Percentiles rank a stretch among this genome's conserved stretches.
Conservation (phyloP, 2,888 invertebrate species). For the Cryptophagus acutangulus region DNA sequence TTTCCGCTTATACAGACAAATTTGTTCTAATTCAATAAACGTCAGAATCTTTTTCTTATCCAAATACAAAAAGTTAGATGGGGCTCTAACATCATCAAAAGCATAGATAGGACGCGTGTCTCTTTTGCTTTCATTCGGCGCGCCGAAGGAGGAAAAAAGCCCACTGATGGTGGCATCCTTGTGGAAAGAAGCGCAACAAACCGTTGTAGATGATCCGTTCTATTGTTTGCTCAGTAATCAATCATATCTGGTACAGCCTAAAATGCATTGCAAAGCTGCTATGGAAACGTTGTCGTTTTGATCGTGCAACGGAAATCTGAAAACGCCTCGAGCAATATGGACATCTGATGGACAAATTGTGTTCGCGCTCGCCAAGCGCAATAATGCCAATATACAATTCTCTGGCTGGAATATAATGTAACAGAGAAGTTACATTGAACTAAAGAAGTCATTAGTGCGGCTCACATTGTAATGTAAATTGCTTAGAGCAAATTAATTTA, state of each 20-base stretch:
- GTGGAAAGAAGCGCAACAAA: slow-evolving; percentile 28
- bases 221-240: slow-evolving; percentile 39
- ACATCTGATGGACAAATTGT: slow-evolving; percentile 42
- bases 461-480: slow-evolving; percentile 3
- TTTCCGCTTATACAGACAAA: too few relatives aligned
- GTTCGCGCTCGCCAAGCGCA: slow-evolving; percentile 30
- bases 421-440: not conserved
- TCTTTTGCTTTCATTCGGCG: too few relatives aligned
- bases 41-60: too few relatives aligned
- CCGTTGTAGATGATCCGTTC: slow-evolving; percentile 32
- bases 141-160: too few relatives aligned
- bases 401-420: not conserved
- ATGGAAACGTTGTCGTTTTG: slow-evolving; percentile 20
- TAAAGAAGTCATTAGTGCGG: slow-evolving; percentile 3
- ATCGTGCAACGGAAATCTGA: slow-evolving; percentile 33
- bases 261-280: slow-evolving; percentile 32
- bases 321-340: slow-evolving; percentile 35
- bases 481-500: slow-evolving; percentile 4
- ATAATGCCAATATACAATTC: slow-evolving; percentile 18
- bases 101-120: too few relatives aligned
- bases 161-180: too few relatives aligned
- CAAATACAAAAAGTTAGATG: too few relatives aligned
- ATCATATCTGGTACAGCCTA: slow-evolving; percentile 38
- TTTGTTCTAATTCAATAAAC: too few relatives aligned
- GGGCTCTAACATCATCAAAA: too few relatives aligned